Conservation (phyloP, 2,797 vertebrate species). For the Helarctos malayanus region DNA sequence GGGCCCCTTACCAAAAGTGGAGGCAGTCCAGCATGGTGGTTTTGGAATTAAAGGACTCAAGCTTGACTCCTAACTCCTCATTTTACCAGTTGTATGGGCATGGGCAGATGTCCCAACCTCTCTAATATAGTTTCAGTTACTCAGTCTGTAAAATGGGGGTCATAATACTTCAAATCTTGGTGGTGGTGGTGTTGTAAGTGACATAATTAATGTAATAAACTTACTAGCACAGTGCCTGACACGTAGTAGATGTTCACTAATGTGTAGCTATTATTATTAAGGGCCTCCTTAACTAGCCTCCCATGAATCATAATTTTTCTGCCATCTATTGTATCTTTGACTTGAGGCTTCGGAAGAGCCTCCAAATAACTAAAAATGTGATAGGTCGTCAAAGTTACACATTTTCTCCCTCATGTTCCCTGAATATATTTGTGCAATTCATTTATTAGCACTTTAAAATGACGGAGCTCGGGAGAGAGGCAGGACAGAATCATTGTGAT, state of each 20-base stretch:
- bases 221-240: not conserved
- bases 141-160: not conserved
- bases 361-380: not conserved
- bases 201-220: not conserved
- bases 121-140: not conserved
- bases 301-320: not conserved
- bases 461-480: not conserved
- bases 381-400: not conserved
- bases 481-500: not conserved
- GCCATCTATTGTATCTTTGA: not conserved
- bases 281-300: not conserved
- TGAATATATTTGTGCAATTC: not conserved
- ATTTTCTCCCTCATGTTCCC: not conserved
- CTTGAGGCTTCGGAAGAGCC: not conserved
- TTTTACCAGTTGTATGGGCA: not conserved
- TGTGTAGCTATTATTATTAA: not conserved
- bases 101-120: not conserved
- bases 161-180: not conserved
- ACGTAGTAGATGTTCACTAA: not conserved
- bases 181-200: not conserved
- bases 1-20: not conserved
- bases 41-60: not conserved
- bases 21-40: not conserved
- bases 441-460: conserved; percentile 40
- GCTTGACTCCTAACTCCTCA: not conserved